Evolutionary conservation across 2,888 invertebrate genomes (phyloP), one percentile per base, ranked within the genome.

Genomic region (Acrobasis suavella): DNA sequence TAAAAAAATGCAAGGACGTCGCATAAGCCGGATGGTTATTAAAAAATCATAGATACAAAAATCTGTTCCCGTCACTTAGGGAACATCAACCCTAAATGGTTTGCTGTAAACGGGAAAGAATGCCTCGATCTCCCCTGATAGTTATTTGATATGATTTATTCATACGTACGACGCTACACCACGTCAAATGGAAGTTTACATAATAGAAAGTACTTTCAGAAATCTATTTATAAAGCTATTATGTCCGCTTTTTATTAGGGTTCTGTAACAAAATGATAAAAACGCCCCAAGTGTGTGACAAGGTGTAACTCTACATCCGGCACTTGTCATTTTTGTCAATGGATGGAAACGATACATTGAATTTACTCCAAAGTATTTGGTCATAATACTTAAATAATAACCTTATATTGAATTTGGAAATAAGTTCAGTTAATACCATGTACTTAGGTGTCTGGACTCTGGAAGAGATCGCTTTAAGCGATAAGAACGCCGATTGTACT

Each of bases 111-210:
- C 78, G 76, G 81, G 79, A 85, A 85, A 85, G 86, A 85, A 83
- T 85, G 80, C 75, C 75, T 68, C 69, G 65, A 82, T 81, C 83
- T 91, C 93, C 93, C 93, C 88, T 94, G 94, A 94, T 94, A 94
- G 94, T 94, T 94, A 94, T 94, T 94, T 94, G 93, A 94, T 94
- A 94, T 94, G 93, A 94, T 94, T 94, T 94, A 94, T 94, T 94
- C 94, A 94, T 94, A 91, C 93, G 82, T 83, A 79, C 84, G 73
- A 76, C 79, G 77, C 82, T 68, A 70, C 69, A 75, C 75, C 75
- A 78, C 80, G 86, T 84, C 82, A 82, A 83, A 85, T 85, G 91
- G 92, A 89, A 93, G 93, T 89, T 89, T 89, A 87, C 87, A 86
- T 90, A 91, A 91, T 90, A 88, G 85, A 87, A 88, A 90, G 89